These are phyloP conservation scores for Limnothrissa miodon DNA, from an alignment of 2,113 vertebrate species.

Conservation along the genomic window DNA sequence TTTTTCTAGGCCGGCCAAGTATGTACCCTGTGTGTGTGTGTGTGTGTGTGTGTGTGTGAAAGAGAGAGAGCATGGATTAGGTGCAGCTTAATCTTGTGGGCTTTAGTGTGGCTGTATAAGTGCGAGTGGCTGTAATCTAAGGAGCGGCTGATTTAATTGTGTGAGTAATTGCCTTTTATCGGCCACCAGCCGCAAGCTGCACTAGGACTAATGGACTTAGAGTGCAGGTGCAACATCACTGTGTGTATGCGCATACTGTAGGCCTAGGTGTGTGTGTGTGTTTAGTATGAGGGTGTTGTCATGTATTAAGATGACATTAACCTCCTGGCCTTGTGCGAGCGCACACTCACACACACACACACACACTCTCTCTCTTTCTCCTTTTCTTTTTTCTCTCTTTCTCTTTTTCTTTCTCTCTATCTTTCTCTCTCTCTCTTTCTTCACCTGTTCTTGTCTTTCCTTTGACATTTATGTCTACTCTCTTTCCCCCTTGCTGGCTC, in stretches of 20 bases:
- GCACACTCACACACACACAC: no score
- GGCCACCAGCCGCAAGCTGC: slow-evolving; percentile 29
- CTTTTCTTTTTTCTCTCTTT: neutral
- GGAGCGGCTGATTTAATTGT: slow-evolving; percentile 67
- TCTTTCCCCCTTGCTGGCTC: neutral
- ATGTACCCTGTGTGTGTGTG: neutral
- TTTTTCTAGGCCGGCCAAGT: no score
- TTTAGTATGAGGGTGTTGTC: neutral
- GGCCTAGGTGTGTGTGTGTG: neutral
- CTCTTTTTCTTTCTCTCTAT: neutral
- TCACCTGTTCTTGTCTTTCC: neutral
- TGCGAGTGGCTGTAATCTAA: slow-evolving; percentile 67
- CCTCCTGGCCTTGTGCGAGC: neutral
- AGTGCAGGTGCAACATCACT: slow-evolving; percentile 22
- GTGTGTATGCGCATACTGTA: neutral
- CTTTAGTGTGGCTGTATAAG: slow-evolving; percentile 59
- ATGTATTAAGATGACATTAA: neutral
- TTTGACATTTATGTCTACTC: neutral
- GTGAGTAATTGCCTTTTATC: slow-evolving; percentile 64
- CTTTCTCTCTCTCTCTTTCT: neutral
- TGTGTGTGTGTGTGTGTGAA: slow-evolving; percentile 23
- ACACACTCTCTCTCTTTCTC: neutral
- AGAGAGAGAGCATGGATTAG: neutral
- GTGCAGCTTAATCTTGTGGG: slow-evolving; percentile 58
- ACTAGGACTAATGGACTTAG: slow-evolving; percentile 50